Evolutionary conservation across 2,888 invertebrate genomes (phyloP).

Genomic region (Latrodectus hesperus): DNA sequence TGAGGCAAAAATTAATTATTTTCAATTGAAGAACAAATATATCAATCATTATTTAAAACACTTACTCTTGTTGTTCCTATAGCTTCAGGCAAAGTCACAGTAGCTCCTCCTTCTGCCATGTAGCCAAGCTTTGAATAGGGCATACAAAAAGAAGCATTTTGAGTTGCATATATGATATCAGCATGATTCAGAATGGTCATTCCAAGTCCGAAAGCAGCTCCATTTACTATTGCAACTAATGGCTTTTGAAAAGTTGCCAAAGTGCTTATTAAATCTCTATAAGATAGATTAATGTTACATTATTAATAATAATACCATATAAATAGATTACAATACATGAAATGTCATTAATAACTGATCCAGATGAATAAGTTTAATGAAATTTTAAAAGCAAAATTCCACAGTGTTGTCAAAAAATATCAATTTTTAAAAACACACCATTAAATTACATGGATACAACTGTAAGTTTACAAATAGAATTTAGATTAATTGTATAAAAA

Average conservation of each 20-base stretch:
- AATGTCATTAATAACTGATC: no score
- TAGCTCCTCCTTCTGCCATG: constrained; percentile 84
- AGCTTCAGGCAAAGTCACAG: constrained; percentile 80
- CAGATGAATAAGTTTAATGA: no score
- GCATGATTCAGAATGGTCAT: constrained; percentile 89
- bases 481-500: no score
- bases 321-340: no score
- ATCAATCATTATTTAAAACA: constrained; percentile 10
- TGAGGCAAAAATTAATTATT: no score
- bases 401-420: background rate
- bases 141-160: constrained; percentile 86
- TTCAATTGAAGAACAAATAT: no score
- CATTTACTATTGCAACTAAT: constrained; percentile 87
- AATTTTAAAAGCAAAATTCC: no score
- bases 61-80: constrained; percentile 77
- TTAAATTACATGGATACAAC: no score
- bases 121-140: constrained; percentile 82
- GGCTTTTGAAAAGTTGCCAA: constrained; percentile 88
- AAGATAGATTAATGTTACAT: constrained; percentile 28
- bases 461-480: no score
- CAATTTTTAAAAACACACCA: background rate
- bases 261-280: constrained; percentile 84
- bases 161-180: constrained; percentile 89
- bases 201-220: constrained; percentile 86
- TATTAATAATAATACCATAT: no score